phyloP scores from a whole-genome alignment of 1,140 invertebrate genomes.

The roundworm (Caenorhabditis elegans) region WBcel235 BX284602.5:12992001-12992500 shows the following conservation, averaged over 20 bases:
- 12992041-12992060: not conserved
- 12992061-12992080: not conserved
- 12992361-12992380: not conserved
- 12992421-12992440: not conserved
- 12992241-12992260: not conserved
- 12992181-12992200: constrained; percentile 9
- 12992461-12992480: not conserved
- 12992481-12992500: constrained; percentile 8
- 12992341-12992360: not conserved
- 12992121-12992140: constrained; percentile 1
- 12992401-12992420: not conserved
- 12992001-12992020: not conserved
- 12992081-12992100: not conserved
- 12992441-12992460: constrained; percentile 4
- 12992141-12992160: not conserved
- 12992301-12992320: not conserved
- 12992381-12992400: not conserved
- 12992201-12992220: not conserved
- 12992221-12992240: not conserved
- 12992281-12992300: not conserved
- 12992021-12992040: constrained; percentile 19
- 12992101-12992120: constrained; percentile 9
- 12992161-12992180: not conserved
- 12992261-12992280: too few relatives aligned
- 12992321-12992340: not conserved